Evolutionary conservation across 2,113 vertebrate genomes (phyloP), one percentile per base, ranked within the genome.

Genomic region (Sturnira hondurensis): DNA sequence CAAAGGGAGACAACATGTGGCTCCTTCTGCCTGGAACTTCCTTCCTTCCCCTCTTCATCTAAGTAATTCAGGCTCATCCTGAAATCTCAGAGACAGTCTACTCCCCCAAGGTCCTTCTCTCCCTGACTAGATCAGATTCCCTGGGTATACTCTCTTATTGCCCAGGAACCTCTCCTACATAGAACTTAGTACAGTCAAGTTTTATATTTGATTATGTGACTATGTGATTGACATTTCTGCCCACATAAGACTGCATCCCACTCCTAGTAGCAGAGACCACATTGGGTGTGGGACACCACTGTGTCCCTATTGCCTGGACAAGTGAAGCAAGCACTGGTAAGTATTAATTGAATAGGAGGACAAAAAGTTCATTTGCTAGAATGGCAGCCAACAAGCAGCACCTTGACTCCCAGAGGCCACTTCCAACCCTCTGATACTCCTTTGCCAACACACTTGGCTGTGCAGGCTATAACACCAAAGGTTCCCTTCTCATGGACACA

Each of bases 341-440:
- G 36, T 24, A 88, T 31, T 36, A 9, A 68, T 12, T 33, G 52
- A 70, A 76, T 26, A 41, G 16, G 16, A 76, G 7, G 89, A 78
- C 12, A 31, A 24, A 63, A 76, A 17, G 36, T 70, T 52, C 33
- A 22, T 19, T 43, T 96, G 43, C 65, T 22, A 24, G 9, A 14
- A 88, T 47, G 22, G 38, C 52, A 81, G 28, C 31, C 63, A 80
- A 11, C 41, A 65, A 45, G 38, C 76, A 96, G 78, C 81, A 93
- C 47, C 15, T 38, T 54, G 38, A 65, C 56, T 38, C 68, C 84
- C n/a, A 88, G 58, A 56, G 26, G 58, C 26, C 36, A 58, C 11
- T 58, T 45, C 58, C 45, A 81, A 20, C 38, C 36, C 78, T 56
- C 36, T 4, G 11, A 68, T 41, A 45, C 5, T 86, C 87, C 38